Base-by-base conservation (phyloP, 2,113 vertebrate species). In the Dunckerocampus dactyliophorus region DNA sequence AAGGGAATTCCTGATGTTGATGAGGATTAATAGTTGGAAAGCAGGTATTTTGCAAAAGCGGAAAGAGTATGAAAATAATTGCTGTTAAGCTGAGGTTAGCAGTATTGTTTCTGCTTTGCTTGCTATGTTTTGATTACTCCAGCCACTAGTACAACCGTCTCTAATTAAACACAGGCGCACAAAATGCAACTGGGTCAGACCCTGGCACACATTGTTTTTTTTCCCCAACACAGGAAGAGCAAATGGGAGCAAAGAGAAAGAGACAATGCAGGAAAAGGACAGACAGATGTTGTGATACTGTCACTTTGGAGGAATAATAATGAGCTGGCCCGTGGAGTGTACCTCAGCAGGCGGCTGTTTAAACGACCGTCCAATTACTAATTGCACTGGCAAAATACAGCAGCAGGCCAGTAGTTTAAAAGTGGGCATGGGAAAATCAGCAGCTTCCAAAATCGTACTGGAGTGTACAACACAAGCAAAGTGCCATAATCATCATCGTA, bases 181-280 rank as follows among this genome's bases (percentile, higher is more conserved):
- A 59, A 74, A 70, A 79, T 71, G 82, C 86, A 89, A 86, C 74
- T 89, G 77, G 86, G 88, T 89, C 88, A 89, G 82, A 83, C 74
- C 54, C 57, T 80, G 85, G 62, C 85, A 84, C 84, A 86, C 79
- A 84, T 88, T 85, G 83, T 82, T 82, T 80, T 73, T 76, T 19
- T 21, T 42, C 34, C 42, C 71, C 71, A 59, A 82, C 67, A 76
- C 63, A 70, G 75, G 73, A 76, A 84, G 72, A 81, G 83, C 74
- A 82, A 81, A 76, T 62, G 72, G 72, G 63, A 67, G 57, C 52
- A 47, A 71, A 77, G 58, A 72, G 72, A 71, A 48, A 65, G 59
- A 61, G 62, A 65, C 19, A 69, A 75, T 52, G 49, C 52, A 69
- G 74, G 61, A 71, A 47, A 71, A 65, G 51, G 58, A 34, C 66